Conservation (phyloP, 2,113 vertebrate genomes). For the Spermophilus dauricus region DNA sequence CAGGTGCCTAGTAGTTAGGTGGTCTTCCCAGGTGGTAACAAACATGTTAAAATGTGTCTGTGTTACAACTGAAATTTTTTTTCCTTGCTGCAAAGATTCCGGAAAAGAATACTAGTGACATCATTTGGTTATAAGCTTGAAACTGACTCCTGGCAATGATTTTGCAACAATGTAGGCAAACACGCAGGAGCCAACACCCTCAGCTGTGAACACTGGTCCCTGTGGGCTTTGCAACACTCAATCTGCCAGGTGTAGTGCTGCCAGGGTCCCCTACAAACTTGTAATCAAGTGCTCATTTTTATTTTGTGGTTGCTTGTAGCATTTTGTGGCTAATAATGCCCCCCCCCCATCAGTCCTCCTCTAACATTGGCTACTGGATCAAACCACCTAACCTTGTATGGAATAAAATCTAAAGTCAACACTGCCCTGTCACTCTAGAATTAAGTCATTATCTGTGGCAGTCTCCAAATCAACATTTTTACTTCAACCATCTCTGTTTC, state of each 20-base stretch:
- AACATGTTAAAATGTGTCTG: background rate
- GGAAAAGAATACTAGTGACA: background rate
- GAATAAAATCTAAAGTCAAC: background rate
- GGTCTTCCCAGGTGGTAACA: background rate
- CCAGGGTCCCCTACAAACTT: too few relatives aligned
- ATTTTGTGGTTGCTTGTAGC: background rate
- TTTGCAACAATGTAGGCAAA: background rate
- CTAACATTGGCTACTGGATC: background rate
- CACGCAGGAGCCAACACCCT: too few relatives aligned
- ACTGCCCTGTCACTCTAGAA: background rate
- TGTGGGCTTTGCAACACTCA: too few relatives aligned
- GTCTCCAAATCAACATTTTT: background rate
- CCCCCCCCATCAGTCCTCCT: background rate
- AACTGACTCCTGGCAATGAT: background rate
- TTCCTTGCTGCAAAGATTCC: too few relatives aligned
- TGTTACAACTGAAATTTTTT: too few relatives aligned
- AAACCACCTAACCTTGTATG: background rate
- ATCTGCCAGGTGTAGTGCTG: too few relatives aligned
- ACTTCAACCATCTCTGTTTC: background rate
- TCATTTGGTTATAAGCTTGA: background rate
- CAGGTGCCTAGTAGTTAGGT: background rate
- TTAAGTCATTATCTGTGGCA: background rate
- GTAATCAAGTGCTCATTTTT: too few relatives aligned
- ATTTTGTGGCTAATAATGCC: background rate
- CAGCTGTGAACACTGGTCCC: background rate